These are phyloP conservation scores for Cryptocephalus moraei DNA, from an alignment of 2,888 invertebrate species.

Conservation along the genomic window DNA sequence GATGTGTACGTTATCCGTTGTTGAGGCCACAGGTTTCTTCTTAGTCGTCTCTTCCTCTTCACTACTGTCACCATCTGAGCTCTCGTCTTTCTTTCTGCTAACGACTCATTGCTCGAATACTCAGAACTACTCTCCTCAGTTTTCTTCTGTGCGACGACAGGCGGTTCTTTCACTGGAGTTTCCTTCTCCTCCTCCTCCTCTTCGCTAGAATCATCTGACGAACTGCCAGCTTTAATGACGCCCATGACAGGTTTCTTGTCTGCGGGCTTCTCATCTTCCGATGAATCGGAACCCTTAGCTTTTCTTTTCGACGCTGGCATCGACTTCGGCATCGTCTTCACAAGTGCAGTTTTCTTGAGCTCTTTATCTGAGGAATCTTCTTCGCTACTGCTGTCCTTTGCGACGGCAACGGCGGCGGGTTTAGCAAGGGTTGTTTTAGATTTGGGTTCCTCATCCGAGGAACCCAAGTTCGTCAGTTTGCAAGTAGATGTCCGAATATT, in stretches of 20 bases:
- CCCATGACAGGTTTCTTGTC: neutral
- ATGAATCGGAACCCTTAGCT: neutral
- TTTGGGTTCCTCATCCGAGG: conserved; percentile 2
- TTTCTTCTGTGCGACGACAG: neutral
- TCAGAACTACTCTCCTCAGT: conserved; percentile 32
- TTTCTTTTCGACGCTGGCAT: neutral
- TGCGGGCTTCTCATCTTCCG: neutral
- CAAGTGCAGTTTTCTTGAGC: conserved; percentile 11
- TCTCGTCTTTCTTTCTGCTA: conserved; percentile 20
- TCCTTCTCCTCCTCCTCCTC: neutral
- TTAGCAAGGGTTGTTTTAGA: too few relatives aligned
- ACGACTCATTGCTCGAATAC: conserved; percentile 30
- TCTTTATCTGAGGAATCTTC: conserved; percentile 27
- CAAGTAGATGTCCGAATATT: too few relatives aligned
- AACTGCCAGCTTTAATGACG: conserved; percentile 9
- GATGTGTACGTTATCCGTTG: too few relatives aligned
- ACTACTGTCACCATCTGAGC: conserved; percentile 28
- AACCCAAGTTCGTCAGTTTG: too few relatives aligned
- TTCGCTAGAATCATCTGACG: conserved; percentile 15
- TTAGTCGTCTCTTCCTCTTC: conserved; percentile 15
- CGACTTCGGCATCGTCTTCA: neutral
- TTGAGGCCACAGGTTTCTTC: conserved; percentile 19
- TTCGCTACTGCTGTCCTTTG: conserved; percentile 20
- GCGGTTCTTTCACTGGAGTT: neutral
- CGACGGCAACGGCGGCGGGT: neutral